Evolutionary conservation across 2,888 invertebrate species (phyloP).

Genomic region (Abrostola triplasia): DNA sequence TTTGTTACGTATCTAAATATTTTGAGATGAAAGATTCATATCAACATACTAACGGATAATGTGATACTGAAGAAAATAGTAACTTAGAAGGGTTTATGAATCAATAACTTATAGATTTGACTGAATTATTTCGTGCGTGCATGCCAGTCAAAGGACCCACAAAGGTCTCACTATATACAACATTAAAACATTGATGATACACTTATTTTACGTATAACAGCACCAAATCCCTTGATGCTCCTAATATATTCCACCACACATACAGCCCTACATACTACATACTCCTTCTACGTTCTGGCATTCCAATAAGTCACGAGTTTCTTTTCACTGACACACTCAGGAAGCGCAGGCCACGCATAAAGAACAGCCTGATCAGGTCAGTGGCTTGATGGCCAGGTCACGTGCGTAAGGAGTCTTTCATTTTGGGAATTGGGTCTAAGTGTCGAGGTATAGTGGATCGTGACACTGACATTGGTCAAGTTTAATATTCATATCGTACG

Average conservation of each 20-base stretch:
- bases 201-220: no score
- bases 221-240: neutral
- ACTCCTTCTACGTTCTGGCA: conserved; percentile 11
- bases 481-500: no score
- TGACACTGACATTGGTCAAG: neutral
- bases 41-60: no score
- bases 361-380: conserved; percentile 41
- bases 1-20: no score
- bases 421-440: conserved; percentile 17
- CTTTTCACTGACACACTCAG: conserved; percentile 52
- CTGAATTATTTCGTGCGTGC: no score
- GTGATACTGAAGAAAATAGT: no score
- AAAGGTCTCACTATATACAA: no score
- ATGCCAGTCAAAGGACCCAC: no score
- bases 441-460: conserved; percentile 19
- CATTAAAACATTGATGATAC: no score
- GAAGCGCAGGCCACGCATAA: conserved; percentile 43
- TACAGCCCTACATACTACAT: neutral
- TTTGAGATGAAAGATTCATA: no score
- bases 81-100: no score
- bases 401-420: conserved; percentile 18
- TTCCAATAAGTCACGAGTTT: conserved; percentile 15
- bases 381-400: conserved; percentile 35
- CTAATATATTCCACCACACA: conserved; percentile 22
- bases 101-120: no score